These are phyloP conservation scores for Ceratotherium simum DNA, from an alignment of 2,113 vertebrate species.

Conservation along the genomic window DNA sequence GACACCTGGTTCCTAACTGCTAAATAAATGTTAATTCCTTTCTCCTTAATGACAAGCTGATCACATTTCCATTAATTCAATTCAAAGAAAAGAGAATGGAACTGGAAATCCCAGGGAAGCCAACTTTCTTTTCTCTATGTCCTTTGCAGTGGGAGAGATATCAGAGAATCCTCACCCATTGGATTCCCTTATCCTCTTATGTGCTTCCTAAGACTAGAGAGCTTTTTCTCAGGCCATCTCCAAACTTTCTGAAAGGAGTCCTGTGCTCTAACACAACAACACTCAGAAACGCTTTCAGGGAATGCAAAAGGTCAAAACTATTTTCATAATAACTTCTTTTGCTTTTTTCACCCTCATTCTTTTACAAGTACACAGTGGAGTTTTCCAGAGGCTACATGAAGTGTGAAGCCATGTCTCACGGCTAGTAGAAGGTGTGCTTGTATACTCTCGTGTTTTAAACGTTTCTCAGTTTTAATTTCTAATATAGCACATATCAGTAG, in stretches of 20 bases:
- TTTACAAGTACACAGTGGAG: background rate
- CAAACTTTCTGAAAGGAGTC: background rate
- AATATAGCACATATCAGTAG: slow-evolving; percentile 17
- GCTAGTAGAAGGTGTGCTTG: background rate
- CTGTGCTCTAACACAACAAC: background rate
- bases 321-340: slow-evolving; percentile 29
- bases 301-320: background rate
- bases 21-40: slow-evolving; percentile 11
- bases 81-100: slow-evolving; percentile 7
- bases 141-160: background rate
- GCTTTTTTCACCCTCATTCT: background rate
- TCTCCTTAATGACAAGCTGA: slow-evolving; percentile 9
- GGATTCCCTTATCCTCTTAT: background rate
- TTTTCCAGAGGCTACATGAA: background rate
- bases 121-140: slow-evolving; percentile 2
- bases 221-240: background rate
- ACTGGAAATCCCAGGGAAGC: background rate
- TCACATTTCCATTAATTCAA: slow-evolving; percentile 14
- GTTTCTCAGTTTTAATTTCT: slow-evolving; percentile 55
- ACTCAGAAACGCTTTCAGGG: background rate
- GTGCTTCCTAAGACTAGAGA: background rate
- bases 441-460: background rate
- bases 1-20: background rate
- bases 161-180: background rate
- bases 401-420: background rate